Evolutionary conservation across 2,888 invertebrate genomes (phyloP), one percentile per base, ranked within the genome.

Genomic region (Pseudococcus longispinus): DNA sequence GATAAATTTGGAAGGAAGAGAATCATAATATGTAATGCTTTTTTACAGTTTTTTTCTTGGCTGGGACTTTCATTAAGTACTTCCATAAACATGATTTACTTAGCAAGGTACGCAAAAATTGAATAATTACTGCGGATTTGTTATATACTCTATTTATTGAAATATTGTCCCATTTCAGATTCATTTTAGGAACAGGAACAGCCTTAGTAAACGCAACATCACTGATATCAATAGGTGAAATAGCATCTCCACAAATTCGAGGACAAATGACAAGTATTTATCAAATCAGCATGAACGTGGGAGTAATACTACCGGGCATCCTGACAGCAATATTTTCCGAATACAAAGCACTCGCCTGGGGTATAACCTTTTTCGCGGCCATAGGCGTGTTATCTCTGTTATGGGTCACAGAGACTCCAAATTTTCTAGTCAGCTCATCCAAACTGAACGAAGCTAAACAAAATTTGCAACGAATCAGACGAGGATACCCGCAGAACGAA

Each of bases 231-330:
- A 80, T 80, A 11, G 85, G 85, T 15, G 85, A 85, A 32, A 74
- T 88, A 6, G 88, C 88, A 5, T 88, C 88, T 0, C 87, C 88
- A 15, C 87, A 88, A 70, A 87, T 88, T 15, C 88, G 89, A 23
- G 88, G 88, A 60, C 83, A 87, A 8, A 80, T 88, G 11, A 88
- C 88, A 44, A 88, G 88, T 9, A 87, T 87, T 42, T 88, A 90
- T 46, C 90, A 90, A 65, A 88, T 91, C 0, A 90, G 91, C 90
- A 90, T 90, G 18, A 90, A 90, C 0, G 89, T 90, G 26, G 91
- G 91, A 0, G 90, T 90, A 70, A 88, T 91, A 0, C 91, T 90
- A 88, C 90, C 91, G 1, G 91, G 91, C 87, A 90, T 90, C 0
- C 88, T 91, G 2, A 91, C 91, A 0, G 91, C 91, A 4, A 37